Evolutionary conservation across 2,888 invertebrate genomes (phyloP).

Genomic region (Eremobia ochroleuca): DNA sequence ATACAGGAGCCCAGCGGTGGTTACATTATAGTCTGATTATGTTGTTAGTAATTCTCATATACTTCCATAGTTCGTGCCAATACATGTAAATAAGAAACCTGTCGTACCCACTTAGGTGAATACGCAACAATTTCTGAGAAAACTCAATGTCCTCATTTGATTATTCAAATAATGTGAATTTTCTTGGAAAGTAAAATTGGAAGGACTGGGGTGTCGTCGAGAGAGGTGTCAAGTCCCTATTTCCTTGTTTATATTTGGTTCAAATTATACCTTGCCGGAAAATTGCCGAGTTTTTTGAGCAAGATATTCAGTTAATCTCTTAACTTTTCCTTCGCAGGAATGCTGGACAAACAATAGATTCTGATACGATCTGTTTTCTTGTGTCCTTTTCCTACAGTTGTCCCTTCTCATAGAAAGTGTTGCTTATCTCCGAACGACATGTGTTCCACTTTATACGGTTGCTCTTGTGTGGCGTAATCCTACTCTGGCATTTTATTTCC

Average conservation of each 20-base stretch:
- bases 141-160: conserved; percentile 48
- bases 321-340: conserved; percentile 33
- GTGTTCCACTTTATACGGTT: conserved; percentile 42
- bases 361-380: conserved; percentile 43
- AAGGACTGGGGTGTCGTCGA: conserved; percentile 23
- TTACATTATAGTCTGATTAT: background rate
- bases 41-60: background rate
- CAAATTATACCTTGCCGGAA: conserved; percentile 33
- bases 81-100: conserved; percentile 3
- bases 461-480: conserved; percentile 46
- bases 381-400: conserved; percentile 35
- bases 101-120: conserved; percentile 37
- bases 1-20: background rate
- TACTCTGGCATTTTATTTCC: conserved; percentile 44
- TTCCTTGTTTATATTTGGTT: conserved; percentile 40
- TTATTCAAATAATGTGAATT: conserved; percentile 62
- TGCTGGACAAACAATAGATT: conserved; percentile 44
- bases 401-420: conserved; percentile 48
- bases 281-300: conserved; percentile 13
- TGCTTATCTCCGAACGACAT: conserved; percentile 46
- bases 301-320: conserved; percentile 43
- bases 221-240: conserved; percentile 25
- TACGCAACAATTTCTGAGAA: conserved; percentile 31
- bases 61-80: background rate
- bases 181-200: conserved; percentile 44